These are phyloP conservation scores for Daubentonia madagascariensis DNA, from an alignment of 2,113 vertebrate genomes.

Conservation along the genomic window DNA sequence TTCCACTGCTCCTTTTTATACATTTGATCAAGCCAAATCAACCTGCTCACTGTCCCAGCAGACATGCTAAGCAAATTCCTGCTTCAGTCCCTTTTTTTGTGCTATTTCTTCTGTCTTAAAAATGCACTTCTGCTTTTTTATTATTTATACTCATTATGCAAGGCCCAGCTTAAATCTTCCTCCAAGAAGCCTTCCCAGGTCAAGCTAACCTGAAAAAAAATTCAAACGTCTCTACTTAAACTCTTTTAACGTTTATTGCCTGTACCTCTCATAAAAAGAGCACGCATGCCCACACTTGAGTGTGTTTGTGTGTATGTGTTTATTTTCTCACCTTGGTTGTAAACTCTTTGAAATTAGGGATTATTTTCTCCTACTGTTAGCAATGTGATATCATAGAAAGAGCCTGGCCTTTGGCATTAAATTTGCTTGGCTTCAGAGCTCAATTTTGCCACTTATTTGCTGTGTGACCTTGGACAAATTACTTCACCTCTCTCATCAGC, in stretches of 20 bases:
- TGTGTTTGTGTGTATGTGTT: background rate
- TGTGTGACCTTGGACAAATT: background rate
- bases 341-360: background rate
- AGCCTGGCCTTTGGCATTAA: background rate
- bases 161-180: background rate
- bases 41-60: background rate
- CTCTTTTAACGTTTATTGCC: no score
- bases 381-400: no score
- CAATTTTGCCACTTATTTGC: background rate
- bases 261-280: background rate
- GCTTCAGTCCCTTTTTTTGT: background rate
- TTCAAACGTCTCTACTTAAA: background rate
- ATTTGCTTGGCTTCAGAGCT: slow-evolving; percentile 5
- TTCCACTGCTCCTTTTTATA: background rate
- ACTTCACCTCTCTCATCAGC: background rate
- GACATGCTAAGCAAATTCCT: background rate
- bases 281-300: background rate
- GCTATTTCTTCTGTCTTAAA: background rate
- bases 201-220: background rate
- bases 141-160: background rate
- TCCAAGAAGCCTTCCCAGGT: background rate
- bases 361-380: background rate
- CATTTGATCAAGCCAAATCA: background rate
- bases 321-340: background rate
- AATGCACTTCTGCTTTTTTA: background rate